Evolutionary conservation across 1,140 invertebrate species (phyloP).

Genomic region (Cydia fagiglandana): DNA sequence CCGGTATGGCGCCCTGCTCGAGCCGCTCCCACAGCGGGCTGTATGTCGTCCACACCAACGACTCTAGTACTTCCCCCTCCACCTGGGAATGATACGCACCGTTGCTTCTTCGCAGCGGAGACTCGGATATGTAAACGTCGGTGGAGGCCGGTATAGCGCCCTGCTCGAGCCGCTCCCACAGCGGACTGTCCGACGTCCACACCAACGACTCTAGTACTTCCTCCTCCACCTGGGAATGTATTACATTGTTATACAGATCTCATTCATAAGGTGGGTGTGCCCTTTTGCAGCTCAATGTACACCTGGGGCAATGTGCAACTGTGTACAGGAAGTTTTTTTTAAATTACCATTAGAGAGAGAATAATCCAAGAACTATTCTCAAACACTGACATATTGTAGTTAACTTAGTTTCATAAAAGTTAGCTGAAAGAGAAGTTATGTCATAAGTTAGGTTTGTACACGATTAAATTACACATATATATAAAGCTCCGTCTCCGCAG

Average conservation of each 20-base stretch:
- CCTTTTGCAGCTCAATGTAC: too few species aligned
- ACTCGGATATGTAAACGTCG: slow-evolving; percentile 64
- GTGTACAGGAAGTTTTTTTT: too few species aligned
- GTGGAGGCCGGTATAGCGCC: slow-evolving; percentile 59
- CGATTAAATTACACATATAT: too few species aligned
- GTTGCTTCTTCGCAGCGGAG: slow-evolving; percentile 49
- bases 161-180: slow-evolving; percentile 89
- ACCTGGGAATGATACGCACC: slow-evolving; percentile 80
- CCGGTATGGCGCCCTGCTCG: slow-evolving; percentile 57
- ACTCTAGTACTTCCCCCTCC: slow-evolving; percentile 97
- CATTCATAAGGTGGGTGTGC: too few species aligned
- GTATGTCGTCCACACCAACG: slow-evolving; percentile 91
- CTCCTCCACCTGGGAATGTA: slow-evolving; percentile 90
- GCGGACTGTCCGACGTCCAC: slow-evolving; percentile 92
- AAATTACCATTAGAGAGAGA: too few species aligned
- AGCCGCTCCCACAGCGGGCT: slow-evolving; percentile 94
- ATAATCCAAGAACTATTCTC: too few species aligned
- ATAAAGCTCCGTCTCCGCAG: too few species aligned
- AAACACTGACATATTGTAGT: too few species aligned
- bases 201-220: slow-evolving; percentile 95
- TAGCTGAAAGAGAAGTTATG: too few species aligned
- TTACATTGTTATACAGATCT: not conserved
- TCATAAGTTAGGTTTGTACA: too few species aligned
- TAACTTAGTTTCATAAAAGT: too few species aligned
- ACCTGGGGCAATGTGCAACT: too few species aligned